Evolutionary conservation across 2,113 vertebrate species (phyloP), one percentile per base, ranked within the genome.

Genomic region (Bos taurus): DNA sequence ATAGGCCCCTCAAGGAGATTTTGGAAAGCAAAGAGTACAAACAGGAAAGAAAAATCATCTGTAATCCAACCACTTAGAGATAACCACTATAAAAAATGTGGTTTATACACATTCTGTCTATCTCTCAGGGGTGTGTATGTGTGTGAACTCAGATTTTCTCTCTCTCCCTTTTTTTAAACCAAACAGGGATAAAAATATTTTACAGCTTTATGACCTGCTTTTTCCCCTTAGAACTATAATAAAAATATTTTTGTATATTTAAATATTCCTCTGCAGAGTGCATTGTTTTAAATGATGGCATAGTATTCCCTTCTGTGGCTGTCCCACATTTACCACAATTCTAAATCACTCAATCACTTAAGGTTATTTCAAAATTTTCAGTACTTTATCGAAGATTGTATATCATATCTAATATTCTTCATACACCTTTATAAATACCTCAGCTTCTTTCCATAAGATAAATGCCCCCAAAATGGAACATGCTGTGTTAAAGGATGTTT

Each of bases 321-420:
- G 1, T 83, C 30, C 26, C 54, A 86, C 36, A 86, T 91, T 87
- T 94, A n/a, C 54, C n/a, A 90, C 90, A 88, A 67, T 86, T 90
- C 54, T 96, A 48, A 85, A 77, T 77, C 74, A n/a, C 64, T 90
- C 54, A 19, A 33, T 80, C 71, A 77, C 71, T 78, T 96, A 96
- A 94, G 17, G 16, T 50, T 95, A 87, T 94, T 97, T 90, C 81
- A 88, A 8, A 64, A 26, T 87, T 50, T 91, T 96, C 56, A 85
- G 10, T 95, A 23, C 57, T 62, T 48, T 52, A 71, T 62, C 7
- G 8, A 94, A 17, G 54, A 40, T 57, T 88, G n/a, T 56, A 25
- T 83, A 16, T 89, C 30, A 85, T 83, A 83, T 56, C 23, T 86
- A 33, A 52, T 52, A 78, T 43, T 43, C 43, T 83, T 93, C 91